Percentiles rank a stretch among this genome's conserved stretches.
Conservation (phyloP, 2,888 invertebrate genomes). For the Dicranocentrus wangi region DNA sequence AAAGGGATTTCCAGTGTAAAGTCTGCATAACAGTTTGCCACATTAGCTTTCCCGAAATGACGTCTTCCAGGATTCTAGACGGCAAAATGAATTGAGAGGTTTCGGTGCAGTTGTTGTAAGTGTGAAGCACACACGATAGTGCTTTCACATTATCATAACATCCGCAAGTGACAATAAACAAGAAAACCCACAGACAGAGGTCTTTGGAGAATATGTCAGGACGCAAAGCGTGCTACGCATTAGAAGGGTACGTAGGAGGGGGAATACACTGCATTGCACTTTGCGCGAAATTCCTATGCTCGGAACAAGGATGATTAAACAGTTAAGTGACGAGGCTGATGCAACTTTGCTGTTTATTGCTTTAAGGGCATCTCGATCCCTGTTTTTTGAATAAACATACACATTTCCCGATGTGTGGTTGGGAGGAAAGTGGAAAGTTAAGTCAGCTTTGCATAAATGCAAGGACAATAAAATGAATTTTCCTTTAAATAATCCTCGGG, state of each 20-base stretch:
- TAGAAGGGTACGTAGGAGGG: background rate
- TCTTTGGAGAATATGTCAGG: constrained; percentile 25
- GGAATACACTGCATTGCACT: background rate
- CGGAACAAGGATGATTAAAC: background rate
- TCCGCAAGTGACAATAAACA: constrained; percentile 27
- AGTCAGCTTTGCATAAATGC: constrained; percentile 20
- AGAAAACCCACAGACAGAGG: no score
- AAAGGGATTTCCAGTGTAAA: constrained; percentile 22
- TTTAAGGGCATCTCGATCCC: constrained; percentile 10
- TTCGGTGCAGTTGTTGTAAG: background rate
- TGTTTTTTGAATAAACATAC: constrained; percentile 38
- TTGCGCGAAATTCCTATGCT: background rate
- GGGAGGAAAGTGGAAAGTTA: constrained; percentile 26
- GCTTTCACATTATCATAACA: constrained; percentile 30
- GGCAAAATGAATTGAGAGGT: background rate
- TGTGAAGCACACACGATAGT: background rate
- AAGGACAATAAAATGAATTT: background rate
- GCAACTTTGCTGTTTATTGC: constrained; percentile 39
- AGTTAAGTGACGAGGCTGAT: constrained; percentile 3
- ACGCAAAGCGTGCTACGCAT: constrained; percentile 1
- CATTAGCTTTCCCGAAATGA: background rate
- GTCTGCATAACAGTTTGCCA: background rate
- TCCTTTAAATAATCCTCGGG: background rate
- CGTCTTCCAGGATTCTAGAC: background rate
- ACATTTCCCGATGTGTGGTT: background rate